These are phyloP conservation scores for Gasterosteus nipponicus DNA, from an alignment of 2,113 vertebrate genomes.

Conservation along the genomic window DNA sequence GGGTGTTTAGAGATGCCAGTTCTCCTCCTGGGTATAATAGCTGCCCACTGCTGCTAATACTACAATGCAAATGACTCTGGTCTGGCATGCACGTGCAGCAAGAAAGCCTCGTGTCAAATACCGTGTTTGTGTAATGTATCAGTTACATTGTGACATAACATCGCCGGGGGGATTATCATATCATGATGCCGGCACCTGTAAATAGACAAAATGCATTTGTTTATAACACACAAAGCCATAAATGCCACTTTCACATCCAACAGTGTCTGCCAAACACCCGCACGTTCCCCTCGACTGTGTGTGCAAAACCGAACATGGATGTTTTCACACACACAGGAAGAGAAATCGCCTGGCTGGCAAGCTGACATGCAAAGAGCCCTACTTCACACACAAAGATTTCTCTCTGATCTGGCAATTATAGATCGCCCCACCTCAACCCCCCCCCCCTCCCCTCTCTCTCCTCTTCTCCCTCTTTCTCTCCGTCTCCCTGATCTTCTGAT, in stretches of 20 bases:
- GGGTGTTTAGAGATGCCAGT: not conserved
- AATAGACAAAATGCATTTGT: conserved; percentile 53
- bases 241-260: conserved; percentile 44
- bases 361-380: conserved; percentile 59
- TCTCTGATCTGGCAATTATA: conserved; percentile 77
- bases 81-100: too few species aligned
- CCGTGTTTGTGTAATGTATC: conserved; percentile 19
- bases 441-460: not conserved
- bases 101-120: conserved; percentile 2
- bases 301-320: conserved; percentile 42
- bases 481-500: conserved; percentile 70
- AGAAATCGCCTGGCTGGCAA: conserved; percentile 53
- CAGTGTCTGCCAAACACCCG: conserved; percentile 40
- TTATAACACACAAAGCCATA: conserved; percentile 47
- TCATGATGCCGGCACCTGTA: conserved; percentile 33
- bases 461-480: conserved; percentile 32
- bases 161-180: not conserved
- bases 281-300: conserved; percentile 24
- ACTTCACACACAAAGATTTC: conserved; percentile 72
- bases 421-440: conserved; percentile 55
- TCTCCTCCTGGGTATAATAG: too few species aligned
- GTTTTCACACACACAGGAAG: conserved; percentile 65
- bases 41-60: too few species aligned
- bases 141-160: conserved; percentile 7
- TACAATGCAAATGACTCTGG: too few species aligned